Evolutionary conservation across 2,797 vertebrate species (phyloP).

Genomic region (Hypotaenidia philippensis): DNA sequence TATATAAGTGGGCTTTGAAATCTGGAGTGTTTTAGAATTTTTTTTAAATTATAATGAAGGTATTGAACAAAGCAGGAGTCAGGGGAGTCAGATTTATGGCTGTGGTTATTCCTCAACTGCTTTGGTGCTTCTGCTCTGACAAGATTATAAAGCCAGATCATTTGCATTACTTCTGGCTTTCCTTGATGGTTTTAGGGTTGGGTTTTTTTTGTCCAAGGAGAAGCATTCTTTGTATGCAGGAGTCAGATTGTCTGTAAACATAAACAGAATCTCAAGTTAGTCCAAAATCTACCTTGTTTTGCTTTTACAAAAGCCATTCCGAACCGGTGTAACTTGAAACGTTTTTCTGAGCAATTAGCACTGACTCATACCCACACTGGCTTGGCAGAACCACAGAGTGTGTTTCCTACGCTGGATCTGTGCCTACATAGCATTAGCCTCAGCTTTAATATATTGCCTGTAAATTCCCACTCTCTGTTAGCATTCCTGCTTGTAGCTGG

Average conservation of each 20-base stretch:
- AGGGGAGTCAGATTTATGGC: background rate
- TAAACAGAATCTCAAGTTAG: background rate
- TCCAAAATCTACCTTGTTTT: conserved; percentile 17
- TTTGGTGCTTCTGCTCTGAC: background rate
- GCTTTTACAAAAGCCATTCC: background rate
- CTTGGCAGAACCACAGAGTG: background rate
- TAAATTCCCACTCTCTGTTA: background rate
- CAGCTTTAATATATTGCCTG: background rate
- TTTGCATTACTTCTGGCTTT: conserved; percentile 37
- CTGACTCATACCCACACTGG: background rate
- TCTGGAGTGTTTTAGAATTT: background rate
- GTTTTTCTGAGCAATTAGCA: background rate
- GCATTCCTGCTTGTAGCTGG: background rate
- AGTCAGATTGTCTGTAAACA: conserved; percentile 53
- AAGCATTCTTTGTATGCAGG: background rate
- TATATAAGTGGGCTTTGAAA: background rate
- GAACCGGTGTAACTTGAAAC: background rate
- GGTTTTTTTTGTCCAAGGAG: background rate
- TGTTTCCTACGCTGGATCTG: background rate
- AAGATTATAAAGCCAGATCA: background rate
- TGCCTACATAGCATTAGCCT: background rate
- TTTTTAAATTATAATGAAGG: background rate
- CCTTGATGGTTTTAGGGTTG: background rate
- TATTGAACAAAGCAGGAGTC: background rate
- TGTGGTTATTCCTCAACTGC: background rate